Evolutionary conservation across 2,888 invertebrate species (phyloP), one percentile per base, ranked within the genome.

Genomic region (Coelinius sp.): DNA sequence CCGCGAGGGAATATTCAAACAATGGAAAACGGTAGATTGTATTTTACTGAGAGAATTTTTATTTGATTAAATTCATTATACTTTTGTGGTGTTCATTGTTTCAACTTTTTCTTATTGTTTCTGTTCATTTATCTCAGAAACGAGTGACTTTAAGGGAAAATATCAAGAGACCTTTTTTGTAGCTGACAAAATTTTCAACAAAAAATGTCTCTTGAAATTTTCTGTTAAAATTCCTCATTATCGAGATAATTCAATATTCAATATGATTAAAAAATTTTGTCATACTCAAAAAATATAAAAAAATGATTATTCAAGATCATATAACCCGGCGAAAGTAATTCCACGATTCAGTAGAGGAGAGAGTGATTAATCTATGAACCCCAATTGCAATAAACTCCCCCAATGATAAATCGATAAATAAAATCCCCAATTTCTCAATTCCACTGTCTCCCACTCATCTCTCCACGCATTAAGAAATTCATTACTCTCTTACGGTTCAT

Each of bases 1-100:
- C 62, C 62, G 62, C 62, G 62, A 62, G 62, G 62, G 62, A 62
- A 62, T 38, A 22, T 20, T 20, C 38, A 22, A 62, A 62, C 62
- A 62, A 62, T 62, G 38, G 35, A 38, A 44, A 44, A 63, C 63
- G 63, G 63, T 41, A 14, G 38, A 38, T 63, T 24, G 63, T 41
- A 24, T 41, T 63, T 44, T 38, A 24, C 20, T 17, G 41, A n/a
- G 7, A n/a, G 41, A 49, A 49, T 63, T 63, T n/a, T 41, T 41
- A 24, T 24, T 63, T 63, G 7, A 41, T 5, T 63, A 24, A 41
- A 41, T 24, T n/a, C 24, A 41, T 63, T 62, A 20, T 62, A 12
- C 17, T 63, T 38, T 41, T n/a, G n/a, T n/a, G n/a, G n/a, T n/a
- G n/a, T n/a, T n/a, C n/a, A n/a, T n/a, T n/a, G n/a, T n/a, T n/a